Percentiles rank a stretch among this genome's conserved stretches.
Conservation (phyloP, 2,797 vertebrate species). For the Lemur catta region DNA sequence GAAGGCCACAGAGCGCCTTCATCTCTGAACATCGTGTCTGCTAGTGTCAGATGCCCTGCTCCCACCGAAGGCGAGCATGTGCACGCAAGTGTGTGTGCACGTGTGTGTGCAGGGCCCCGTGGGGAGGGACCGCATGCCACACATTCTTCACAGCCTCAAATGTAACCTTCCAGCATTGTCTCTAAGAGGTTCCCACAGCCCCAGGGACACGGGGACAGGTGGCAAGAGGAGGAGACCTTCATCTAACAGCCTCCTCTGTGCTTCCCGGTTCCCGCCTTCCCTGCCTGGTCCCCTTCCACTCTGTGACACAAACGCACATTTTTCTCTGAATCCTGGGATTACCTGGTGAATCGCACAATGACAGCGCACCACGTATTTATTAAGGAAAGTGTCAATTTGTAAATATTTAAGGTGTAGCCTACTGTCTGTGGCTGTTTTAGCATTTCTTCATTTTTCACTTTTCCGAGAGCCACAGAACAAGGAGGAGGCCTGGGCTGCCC, state of each 20-base stretch:
- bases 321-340: neutral
- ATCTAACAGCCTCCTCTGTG: rapidly evolving
- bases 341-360: neutral
- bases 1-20: neutral
- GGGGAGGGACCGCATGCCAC: too few species aligned
- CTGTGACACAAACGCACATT: neutral
- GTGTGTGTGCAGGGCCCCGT: neutral
- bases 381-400: neutral
- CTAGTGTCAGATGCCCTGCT: neutral
- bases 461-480: neutral
- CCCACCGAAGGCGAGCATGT: rapidly evolving
- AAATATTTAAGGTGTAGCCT: too few species aligned
- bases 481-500: neutral
- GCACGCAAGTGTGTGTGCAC: rapidly evolving
- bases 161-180: too few species aligned
- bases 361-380: rapidly evolving
- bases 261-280: rapidly evolving
- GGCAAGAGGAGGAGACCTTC: neutral
- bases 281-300: neutral
- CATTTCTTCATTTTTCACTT: neutral
- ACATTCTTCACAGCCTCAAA: neutral
- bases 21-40: neutral
- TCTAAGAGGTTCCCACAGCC: neutral
- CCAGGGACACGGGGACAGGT: rapidly evolving
- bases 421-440: neutral